Base-by-base conservation (phyloP, 1,140 invertebrate species). In the Pogonus chalceus region DNA sequence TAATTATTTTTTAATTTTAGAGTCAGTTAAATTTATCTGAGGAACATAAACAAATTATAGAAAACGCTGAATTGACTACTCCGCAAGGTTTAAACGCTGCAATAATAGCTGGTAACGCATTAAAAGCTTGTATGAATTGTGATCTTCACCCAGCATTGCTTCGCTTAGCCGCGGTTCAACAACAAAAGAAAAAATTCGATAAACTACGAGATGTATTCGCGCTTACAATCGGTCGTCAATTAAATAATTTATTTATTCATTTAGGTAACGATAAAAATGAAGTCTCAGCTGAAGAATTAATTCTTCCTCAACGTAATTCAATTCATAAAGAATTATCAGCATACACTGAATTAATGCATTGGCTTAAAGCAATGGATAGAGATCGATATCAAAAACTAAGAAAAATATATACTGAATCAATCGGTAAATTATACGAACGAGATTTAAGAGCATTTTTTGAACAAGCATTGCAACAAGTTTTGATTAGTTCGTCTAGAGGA, bases 181-280 rank as follows among this genome's bases (percentile, higher is more conserved):
- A 96, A 71, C 91, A 96, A 68, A 82, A 85, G 65, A 85, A 87
- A 61, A 80, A 84, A 20, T 83, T 95, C 60, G 85, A 88, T 49
- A 92, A 90, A 70, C 80, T 88, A 55, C 85, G 84, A 66, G 79
- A 80, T n/a, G 87, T 85, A 70, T 93, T 96, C 70, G 87, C 89
- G 9, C 78, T 85, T 49, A 83, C 85, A 21, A 78, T 96, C 20
- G 84, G 83, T 31, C 77, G 90, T 31, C 90, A 96, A 72, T 73
- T 97, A 14, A 96, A 93, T 66, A 96, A 96, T 75, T 76, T 93
- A 35, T 93, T 96, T 57, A 92, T 95, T 66, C 90, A 95, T 74
- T 81, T 92, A 72, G 88, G 87, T 62, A 76, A 77, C 56, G 72
- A 76, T 55, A 73, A 76, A 62, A 72, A 72, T 0, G 63, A 66